These are phyloP conservation scores for Trematocara stigmaticum DNA, from an alignment of 2,113 vertebrate genomes.

Conservation along the genomic window DNA sequence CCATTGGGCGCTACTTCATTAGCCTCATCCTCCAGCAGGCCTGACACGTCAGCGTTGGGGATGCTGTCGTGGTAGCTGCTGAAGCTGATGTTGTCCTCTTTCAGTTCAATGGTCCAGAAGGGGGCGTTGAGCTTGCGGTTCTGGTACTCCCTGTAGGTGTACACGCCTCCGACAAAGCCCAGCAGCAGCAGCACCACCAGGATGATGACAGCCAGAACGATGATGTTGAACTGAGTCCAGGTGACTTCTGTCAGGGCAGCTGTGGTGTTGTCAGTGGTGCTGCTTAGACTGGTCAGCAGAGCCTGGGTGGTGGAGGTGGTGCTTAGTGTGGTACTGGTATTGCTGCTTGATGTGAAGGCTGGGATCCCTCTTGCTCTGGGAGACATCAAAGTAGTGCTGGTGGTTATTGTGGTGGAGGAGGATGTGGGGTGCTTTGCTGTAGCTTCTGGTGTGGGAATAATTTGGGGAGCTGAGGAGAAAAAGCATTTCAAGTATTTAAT, in stretches of 20 bases:
- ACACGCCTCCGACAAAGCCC: constrained; percentile 94
- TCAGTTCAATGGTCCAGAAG: constrained; percentile 99
- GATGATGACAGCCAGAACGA: constrained; percentile 93
- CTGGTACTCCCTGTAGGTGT: constrained; percentile 93
- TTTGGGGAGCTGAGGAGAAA: constrained; percentile 34
- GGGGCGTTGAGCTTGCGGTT: constrained; percentile 96
- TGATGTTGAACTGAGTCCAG: constrained; percentile 97
- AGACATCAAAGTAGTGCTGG: constrained; percentile 59
- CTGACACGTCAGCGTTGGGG: constrained; percentile 91
- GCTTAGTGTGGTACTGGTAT: constrained; percentile 53
- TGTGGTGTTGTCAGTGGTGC: constrained; percentile 83
- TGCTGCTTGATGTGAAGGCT: constrained; percentile 33
- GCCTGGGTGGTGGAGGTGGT: constrained; percentile 71
- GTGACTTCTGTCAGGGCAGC: constrained; percentile 87
- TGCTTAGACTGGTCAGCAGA: constrained; percentile 69
- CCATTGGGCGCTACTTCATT: constrained; percentile 89
- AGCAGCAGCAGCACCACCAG: constrained; percentile 89
- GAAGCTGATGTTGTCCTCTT: constrained; percentile 99
- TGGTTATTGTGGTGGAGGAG: constrained; percentile 26
- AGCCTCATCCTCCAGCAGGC: constrained; percentile 89
- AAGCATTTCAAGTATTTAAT: neutral
- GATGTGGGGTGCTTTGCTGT: neutral
- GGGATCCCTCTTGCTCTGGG: neutral
- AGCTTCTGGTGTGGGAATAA: constrained; percentile 23
- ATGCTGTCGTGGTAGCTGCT: constrained; percentile 99